A percentile compares a stretch with the other conserved stretches of the same genome.
These are phyloP conservation scores for Diglossa cyanea DNA, from an alignment of 2,797 vertebrate genomes.

Conservation along the genomic window DNA sequence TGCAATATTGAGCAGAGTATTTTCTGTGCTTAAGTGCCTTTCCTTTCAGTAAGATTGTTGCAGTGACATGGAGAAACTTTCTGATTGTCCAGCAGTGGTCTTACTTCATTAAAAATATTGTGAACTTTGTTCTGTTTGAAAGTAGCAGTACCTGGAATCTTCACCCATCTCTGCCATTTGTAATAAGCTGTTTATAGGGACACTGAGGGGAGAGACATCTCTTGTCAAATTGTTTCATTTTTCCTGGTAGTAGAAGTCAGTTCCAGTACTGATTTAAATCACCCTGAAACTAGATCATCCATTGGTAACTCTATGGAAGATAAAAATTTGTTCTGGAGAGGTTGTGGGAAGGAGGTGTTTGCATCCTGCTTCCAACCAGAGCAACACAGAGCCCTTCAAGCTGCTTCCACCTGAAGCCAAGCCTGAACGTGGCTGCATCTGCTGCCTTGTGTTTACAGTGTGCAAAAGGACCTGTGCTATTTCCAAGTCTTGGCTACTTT, in stretches of 20 bases:
- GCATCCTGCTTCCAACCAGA: not conserved
- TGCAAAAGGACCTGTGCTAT: not conserved
- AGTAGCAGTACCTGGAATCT: not conserved
- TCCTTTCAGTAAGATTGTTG: not conserved
- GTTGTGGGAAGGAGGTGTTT: not conserved
- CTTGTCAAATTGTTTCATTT: not conserved
- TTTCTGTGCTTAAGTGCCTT: not conserved
- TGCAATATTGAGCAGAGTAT: not conserved
- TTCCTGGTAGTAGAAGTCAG: not conserved
- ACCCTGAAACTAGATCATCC: not conserved
- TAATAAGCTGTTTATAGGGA: not conserved
- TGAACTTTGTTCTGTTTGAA: not conserved
- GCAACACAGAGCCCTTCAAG: not conserved
- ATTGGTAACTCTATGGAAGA: not conserved
- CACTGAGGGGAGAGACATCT: not conserved
- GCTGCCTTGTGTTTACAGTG: not conserved
- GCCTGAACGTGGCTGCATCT: fast-evolving
- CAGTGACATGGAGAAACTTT: not conserved
- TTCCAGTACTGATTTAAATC: not conserved
- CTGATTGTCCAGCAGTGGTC: not conserved
- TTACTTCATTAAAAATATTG: not conserved
- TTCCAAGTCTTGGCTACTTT: not conserved
- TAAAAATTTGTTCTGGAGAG: not conserved
- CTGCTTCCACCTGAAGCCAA: not conserved
- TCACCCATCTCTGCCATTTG: fast-evolving